These are phyloP conservation scores for Neomorphus geoffroyi DNA, from an alignment of 2,797 vertebrate species.

Conservation along the genomic window DNA sequence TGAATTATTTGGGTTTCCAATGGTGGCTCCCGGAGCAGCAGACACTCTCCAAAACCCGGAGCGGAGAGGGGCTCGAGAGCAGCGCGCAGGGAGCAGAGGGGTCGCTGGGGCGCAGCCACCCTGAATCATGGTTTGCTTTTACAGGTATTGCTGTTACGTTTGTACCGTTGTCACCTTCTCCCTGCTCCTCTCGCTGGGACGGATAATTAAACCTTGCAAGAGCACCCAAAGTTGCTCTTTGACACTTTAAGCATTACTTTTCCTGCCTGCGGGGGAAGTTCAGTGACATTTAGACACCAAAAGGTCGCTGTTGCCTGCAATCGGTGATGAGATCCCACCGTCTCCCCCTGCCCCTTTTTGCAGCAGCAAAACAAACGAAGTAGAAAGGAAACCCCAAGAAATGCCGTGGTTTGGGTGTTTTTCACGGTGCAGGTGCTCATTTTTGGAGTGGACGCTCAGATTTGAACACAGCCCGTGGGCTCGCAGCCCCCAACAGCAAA, in stretches of 20 bases:
- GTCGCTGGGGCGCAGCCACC: background rate
- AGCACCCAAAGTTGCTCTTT: background rate
- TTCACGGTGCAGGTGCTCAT: accelerated
- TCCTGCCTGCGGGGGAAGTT: background rate
- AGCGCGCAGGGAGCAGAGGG: accelerated
- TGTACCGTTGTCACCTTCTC: background rate
- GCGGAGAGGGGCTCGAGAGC: accelerated
- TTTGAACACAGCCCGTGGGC: background rate
- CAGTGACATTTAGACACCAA: background rate
- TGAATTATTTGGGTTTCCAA: background rate
- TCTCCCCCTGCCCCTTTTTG: background rate
- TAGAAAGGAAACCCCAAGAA: accelerated
- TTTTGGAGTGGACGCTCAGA: background rate
- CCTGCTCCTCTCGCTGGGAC: background rate
- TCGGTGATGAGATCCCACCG: background rate
- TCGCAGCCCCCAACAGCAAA: background rate
- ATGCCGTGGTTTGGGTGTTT: accelerated
- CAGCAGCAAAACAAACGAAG: background rate
- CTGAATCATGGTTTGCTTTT: background rate
- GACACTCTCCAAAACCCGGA: background rate
- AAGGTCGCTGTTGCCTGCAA: background rate
- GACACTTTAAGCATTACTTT: background rate
- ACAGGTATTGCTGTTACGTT: accelerated
- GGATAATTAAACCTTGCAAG: background rate
- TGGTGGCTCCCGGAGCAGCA: accelerated